Percentiles rank a stretch among this genome's conserved stretches.
phyloP scores from a whole-genome alignment of 2,888 invertebrate species.

The Druceiella hillmani region DNA sequence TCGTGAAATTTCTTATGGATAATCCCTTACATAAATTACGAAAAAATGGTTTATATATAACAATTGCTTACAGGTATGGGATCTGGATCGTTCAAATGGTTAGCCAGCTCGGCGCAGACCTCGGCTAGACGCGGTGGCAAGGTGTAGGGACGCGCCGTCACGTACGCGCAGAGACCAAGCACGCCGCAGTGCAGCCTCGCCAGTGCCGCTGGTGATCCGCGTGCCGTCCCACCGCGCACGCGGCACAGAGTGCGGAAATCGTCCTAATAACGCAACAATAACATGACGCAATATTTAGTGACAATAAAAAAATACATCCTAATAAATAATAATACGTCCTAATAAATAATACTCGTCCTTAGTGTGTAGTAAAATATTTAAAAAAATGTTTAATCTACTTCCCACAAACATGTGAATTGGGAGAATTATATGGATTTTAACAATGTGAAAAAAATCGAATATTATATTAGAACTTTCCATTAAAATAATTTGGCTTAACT shows the following conservation, averaged over 20 bases:
- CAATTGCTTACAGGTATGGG: slow-evolving; percentile 70
- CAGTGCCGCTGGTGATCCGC: slow-evolving; percentile 28
- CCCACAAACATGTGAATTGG: too few species aligned
- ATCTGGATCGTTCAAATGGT: slow-evolving; percentile 81
- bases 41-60: slow-evolving; percentile 5
- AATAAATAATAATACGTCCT: too few species aligned
- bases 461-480: too few species aligned
- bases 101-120: slow-evolving; percentile 71
- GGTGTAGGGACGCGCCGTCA: slow-evolving; percentile 84
- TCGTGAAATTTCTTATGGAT: too few species aligned
- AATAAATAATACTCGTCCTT: too few species aligned
- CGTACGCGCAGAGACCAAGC: slow-evolving; percentile 81
- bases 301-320: too few species aligned
- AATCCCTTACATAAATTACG: not conserved
- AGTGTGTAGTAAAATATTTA: too few species aligned
- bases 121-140: slow-evolving; percentile 72
- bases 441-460: too few species aligned
- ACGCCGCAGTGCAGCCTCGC: slow-evolving; percentile 77
- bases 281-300: too few species aligned
- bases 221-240: slow-evolving; percentile 16
- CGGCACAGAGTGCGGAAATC: slow-evolving; percentile 15
- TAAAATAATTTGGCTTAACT: too few species aligned
- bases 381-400: too few species aligned
- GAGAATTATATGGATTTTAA: too few species aligned
- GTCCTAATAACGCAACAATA: slow-evolving; percentile 9